These are phyloP conservation scores for Agrypnia vestita DNA, from an alignment of 1,140 invertebrate species.

Conservation along the genomic window DNA sequence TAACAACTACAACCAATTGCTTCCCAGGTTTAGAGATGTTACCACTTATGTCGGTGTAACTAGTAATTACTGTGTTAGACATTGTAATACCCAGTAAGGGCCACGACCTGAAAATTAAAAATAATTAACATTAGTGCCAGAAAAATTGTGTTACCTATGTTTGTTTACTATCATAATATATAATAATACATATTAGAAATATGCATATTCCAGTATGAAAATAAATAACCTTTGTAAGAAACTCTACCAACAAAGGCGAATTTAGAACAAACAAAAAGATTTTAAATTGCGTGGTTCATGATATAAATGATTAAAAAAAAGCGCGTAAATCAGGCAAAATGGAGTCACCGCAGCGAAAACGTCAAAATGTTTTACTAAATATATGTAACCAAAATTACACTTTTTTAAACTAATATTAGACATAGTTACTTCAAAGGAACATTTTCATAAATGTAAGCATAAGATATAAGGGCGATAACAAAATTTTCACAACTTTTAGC, in stretches of 20 bases:
- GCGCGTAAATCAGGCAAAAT: slow-evolving; percentile 29
- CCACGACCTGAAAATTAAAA: slow-evolving; percentile 37
- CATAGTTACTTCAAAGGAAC: neutral
- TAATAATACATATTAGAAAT: too few species aligned
- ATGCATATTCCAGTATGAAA: too few species aligned
- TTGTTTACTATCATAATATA: too few species aligned
- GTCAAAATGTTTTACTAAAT: neutral
- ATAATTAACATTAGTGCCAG: too few species aligned
- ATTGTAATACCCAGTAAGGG: slow-evolving; percentile 63
- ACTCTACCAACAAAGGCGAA: too few species aligned
- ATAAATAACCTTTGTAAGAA: too few species aligned
- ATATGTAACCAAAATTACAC: neutral
- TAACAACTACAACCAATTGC: slow-evolving; percentile 81
- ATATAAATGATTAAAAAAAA: slow-evolving; percentile 29
- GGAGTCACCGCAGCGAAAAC: neutral
- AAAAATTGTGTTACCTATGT: too few species aligned
- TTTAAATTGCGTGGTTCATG: neutral
- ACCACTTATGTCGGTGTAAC: slow-evolving; percentile 71
- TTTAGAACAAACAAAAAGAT: neutral
- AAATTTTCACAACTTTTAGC: slow-evolving; percentile 1
- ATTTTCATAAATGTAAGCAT: neutral
- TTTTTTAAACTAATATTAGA: neutral
- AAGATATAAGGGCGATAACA: slow-evolving; percentile 16
- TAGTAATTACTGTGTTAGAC: slow-evolving; percentile 73
- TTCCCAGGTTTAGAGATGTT: slow-evolving; percentile 70